Conservation (phyloP, 1,140 invertebrate species). For the Drosophila ogumai region DNA sequence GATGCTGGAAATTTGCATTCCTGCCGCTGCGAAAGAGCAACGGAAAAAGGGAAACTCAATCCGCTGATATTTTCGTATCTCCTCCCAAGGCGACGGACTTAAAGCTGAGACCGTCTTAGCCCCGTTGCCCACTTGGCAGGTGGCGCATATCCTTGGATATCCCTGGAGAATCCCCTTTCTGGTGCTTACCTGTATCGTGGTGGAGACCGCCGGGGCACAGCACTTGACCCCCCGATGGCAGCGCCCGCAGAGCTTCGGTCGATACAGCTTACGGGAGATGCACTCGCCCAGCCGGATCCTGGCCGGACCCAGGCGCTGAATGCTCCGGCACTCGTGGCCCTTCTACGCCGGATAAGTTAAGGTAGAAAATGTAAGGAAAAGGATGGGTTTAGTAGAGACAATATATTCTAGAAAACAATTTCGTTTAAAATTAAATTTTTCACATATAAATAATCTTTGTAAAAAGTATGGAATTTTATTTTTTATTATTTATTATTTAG, state of each 20-base stretch:
- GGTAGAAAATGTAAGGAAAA: constrained; percentile 25
- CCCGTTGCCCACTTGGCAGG: constrained; percentile 9
- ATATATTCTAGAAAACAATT: too few species aligned
- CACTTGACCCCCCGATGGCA: constrained; percentile 86
- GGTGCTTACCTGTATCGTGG: constrained; percentile 86
- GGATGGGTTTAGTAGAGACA: not conserved
- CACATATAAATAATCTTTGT: too few species aligned
- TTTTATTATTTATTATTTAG: too few species aligned
- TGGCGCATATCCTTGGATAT: not conserved
- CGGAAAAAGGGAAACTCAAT: constrained; percentile 4
- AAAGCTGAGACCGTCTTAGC: constrained; percentile 33
- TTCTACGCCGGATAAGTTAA: constrained; percentile 84
- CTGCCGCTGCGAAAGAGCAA: constrained; percentile 8
- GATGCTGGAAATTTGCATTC: constrained; percentile 22
- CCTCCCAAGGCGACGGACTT: constrained; percentile 5
- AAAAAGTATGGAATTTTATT: too few species aligned
- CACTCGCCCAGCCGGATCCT: constrained; percentile 88
- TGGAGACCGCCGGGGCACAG: constrained; percentile 87
- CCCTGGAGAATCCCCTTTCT: not conserved
- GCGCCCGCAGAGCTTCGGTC: constrained; percentile 88
- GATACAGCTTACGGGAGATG: constrained; percentile 87
- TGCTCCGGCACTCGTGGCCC: constrained; percentile 88
- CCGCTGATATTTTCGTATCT: not conserved
- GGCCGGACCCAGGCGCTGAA: constrained; percentile 86
- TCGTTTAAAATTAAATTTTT: too few species aligned